Percentiles rank a stretch among this genome's conserved stretches.
These are phyloP conservation scores for Epinotia ramella DNA, from an alignment of 2,888 invertebrate genomes.

Conservation along the genomic window DNA sequence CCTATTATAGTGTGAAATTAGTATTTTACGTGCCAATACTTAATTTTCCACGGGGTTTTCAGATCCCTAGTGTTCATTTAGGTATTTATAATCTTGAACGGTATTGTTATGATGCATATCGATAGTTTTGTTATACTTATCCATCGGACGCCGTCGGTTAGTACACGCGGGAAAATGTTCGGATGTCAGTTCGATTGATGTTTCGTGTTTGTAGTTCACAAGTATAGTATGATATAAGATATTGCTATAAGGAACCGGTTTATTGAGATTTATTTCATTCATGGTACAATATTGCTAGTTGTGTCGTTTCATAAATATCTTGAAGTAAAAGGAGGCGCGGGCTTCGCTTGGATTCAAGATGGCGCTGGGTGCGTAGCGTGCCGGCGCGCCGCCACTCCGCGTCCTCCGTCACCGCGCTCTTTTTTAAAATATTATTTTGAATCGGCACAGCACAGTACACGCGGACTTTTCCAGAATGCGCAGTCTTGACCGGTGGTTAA, in stretches of 20 bases:
- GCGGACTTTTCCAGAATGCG: constrained; percentile 44
- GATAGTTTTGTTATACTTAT: constrained; percentile 61
- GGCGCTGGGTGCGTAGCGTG: constrained; percentile 82
- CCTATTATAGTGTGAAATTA: constrained; percentile 66
- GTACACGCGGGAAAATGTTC: constrained; percentile 76
- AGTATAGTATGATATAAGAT: neutral
- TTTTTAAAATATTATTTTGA: constrained; percentile 62
- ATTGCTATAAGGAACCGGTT: neutral
- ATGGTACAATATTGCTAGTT: constrained; percentile 30
- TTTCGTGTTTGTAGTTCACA: constrained; percentile 18
- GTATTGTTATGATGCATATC: constrained; percentile 53
- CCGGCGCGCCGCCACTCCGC: constrained; percentile 64
- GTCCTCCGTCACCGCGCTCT: constrained; percentile 64
- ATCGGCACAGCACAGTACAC: constrained; percentile 21
- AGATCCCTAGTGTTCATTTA: constrained; percentile 15
- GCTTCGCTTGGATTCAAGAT: constrained; percentile 74
- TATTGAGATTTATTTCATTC: constrained; percentile 22
- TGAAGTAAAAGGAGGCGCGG: constrained; percentile 65
- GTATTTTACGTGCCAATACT: constrained; percentile 58
- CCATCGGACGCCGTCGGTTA: constrained; percentile 64
- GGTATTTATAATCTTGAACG: constrained; percentile 26
- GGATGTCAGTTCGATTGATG: constrained; percentile 37
- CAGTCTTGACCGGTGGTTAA: constrained; percentile 21
- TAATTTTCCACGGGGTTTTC: constrained; percentile 46
- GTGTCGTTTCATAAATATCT: constrained; percentile 49